Evolutionary conservation across 2,113 vertebrate species (phyloP), one percentile per base, ranked within the genome.

Genomic region (Poeciliopsis retropinna): DNA sequence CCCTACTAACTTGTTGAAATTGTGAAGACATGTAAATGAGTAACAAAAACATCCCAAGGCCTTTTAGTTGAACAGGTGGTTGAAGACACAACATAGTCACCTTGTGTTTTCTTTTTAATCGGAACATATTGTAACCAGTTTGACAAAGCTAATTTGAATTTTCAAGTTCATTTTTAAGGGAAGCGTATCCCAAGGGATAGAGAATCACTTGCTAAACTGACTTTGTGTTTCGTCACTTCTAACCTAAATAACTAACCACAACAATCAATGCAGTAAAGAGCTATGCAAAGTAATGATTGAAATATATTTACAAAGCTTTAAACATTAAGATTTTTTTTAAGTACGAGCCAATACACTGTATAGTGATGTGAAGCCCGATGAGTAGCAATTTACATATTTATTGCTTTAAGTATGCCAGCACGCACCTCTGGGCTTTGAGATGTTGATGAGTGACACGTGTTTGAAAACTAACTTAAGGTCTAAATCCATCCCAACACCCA

Each of bases 321-420:
- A 17, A 51, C 27, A 31, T 12, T 8, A 1, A 29, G 10, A 54
- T 37, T 75, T n/a, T 71, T 37, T 76, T 28, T 69, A 34, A 64
- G 60, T 57, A 30, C 0, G 17, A 72, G 15, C 19, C 22, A 51
- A 61, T 68, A 72, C 30, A 6, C 34, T 72, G 27, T 69, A 76
- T 75, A 82, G 61, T 71, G 37, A 64, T 77, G 64, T 73, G 64
- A 60, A 64, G 71, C 64, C 70, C 70, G 57, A 57, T 77, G 78
- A 73, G 63, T 54, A 77, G 62, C 67, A 1, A 86, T 90, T 90
- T 89, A 32, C 85, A 85, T 88, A 79, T 81, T 85, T 81, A 85
- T 86, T 77, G 70, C 29, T 73, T 67, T 73, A 75, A 79, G 75
- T 81, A 88, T 75, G 76, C 81, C 72, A 69, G 65, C 67, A 15